Evolutionary conservation across 2,113 vertebrate genomes (phyloP), one percentile per base, ranked within the genome.

Genomic region (Megaptera novaeangliae): DNA sequence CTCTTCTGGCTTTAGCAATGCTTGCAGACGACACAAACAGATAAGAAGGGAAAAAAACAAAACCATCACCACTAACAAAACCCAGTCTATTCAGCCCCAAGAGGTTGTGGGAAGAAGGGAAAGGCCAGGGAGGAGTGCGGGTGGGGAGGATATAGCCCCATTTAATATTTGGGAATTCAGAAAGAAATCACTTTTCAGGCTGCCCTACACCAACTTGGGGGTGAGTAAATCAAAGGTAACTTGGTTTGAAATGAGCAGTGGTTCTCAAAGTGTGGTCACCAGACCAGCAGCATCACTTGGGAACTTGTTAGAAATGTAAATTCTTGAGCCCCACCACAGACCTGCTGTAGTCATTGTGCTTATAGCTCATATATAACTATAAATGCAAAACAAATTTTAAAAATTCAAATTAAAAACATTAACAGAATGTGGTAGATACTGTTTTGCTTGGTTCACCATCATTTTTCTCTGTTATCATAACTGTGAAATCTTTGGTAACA

Each of bases 401-500:
- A 66, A 34, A 25, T 68, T 82, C 44, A 90, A 66, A 34, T 23
- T 34, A 55, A 89, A 96, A 83, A 69, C 49, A 46, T 31, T 81
- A 55, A 83, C 25, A 86, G 64, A 95, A 63, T 41, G 8, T 41
- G 5, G 44, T 68, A 83, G 57, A 3, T 64, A 44, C 7, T 66
- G 12, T 46, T 88, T 69, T 75, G 12, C 27, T 49, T 36, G 44
- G 6, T 36, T 59, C 34, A 36, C 20, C 59, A 39, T 14, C 17
- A 36, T 64, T 93, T 88, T 88, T 87, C 75, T 93, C 46, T 52
- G 5, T 85, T 88, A 64, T 49, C 68, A 39, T 68, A 59, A 80
- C 59, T 41, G 13, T 77, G 81, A 96, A 96, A 66, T 72, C 39
- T 81, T 90, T 34, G 72, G 29, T 36, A 96, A 57, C 4, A 66